phyloP scores from a whole-genome alignment of 2,797 vertebrate genomes.

The Astyanax mexicanus region DNA sequence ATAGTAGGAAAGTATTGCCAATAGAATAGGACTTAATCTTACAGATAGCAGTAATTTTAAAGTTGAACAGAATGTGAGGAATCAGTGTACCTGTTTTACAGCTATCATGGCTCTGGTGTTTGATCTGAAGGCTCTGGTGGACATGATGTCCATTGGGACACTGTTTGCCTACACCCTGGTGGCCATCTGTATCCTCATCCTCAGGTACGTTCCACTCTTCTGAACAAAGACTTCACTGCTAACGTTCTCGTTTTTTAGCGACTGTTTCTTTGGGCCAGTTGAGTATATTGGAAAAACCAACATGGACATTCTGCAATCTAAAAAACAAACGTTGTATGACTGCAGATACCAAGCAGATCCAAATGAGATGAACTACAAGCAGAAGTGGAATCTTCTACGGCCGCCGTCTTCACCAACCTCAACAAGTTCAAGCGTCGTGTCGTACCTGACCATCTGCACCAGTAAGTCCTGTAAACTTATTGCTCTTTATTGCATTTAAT shows the following conservation, averaged over 20 bases:
- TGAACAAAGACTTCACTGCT: not conserved
- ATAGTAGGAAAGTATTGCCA: no score
- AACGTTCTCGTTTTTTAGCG: not conserved
- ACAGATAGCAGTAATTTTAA: no score
- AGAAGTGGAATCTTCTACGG: constrained; percentile 57
- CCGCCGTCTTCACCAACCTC: constrained; percentile 68
- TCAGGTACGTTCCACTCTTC: constrained; percentile 72
- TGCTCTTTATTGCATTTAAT: no score
- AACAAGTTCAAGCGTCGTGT: constrained; percentile 73
- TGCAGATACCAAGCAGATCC: constrained; percentile 76
- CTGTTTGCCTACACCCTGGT: constrained; percentile 89
- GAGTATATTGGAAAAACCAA: no score
- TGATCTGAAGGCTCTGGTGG: constrained; percentile 85
- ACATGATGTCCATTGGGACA: constrained; percentile 88
- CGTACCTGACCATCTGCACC: constrained; percentile 68
- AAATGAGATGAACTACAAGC: constrained; percentile 53
- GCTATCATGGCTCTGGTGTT: constrained; percentile 86
- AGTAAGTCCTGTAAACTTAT: constrained; percentile 71
- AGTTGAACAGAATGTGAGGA: no score
- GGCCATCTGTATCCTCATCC: constrained; percentile 81
- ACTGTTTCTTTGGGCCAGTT: not conserved
- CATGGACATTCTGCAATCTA: no score
- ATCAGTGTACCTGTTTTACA: constrained; percentile 59
- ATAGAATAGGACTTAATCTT: no score
- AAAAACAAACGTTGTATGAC: no score